phyloP scores from a whole-genome alignment of 1,140 invertebrate species.

The Leptoteleia sp. region DNA sequence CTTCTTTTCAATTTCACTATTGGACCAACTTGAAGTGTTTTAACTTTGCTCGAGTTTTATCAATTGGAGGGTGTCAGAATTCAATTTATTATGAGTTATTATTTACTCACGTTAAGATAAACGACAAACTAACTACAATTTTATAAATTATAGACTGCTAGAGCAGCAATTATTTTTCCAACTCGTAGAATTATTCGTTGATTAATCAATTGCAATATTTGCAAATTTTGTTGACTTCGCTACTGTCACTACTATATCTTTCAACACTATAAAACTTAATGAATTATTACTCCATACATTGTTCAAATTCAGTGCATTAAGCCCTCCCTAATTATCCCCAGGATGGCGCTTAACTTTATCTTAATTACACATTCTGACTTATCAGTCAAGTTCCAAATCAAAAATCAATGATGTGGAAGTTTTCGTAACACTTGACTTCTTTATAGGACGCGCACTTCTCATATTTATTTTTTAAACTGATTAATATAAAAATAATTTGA shows the following conservation, averaged over 20 bases:
- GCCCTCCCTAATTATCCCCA: constrained; percentile 47
- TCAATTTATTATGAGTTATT: too few relatives aligned
- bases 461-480: too few relatives aligned
- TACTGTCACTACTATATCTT: constrained; percentile 17
- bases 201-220: constrained; percentile 6
- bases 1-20: too few relatives aligned
- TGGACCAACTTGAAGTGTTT: too few relatives aligned
- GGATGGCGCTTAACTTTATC: constrained; percentile 41
- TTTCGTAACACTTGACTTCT: too few relatives aligned
- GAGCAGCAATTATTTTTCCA: too few relatives aligned
- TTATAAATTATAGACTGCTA: too few relatives aligned
- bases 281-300: constrained; percentile 50
- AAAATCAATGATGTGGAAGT: constrained; percentile 52
- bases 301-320: constrained; percentile 52
- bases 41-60: too few relatives aligned
- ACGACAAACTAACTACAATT: too few relatives aligned
- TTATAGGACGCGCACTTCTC: too few relatives aligned
- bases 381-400: constrained; percentile 33
- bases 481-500: too few relatives aligned
- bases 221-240: constrained; percentile 28
- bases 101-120: neutral
- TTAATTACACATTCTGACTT: constrained; percentile 43
- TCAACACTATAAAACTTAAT: constrained; percentile 39
- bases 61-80: too few relatives aligned
- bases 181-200: constrained; percentile 5